Conservation (phyloP, 2,797 vertebrate species). For the Cirrhinus mrigala region DNA sequence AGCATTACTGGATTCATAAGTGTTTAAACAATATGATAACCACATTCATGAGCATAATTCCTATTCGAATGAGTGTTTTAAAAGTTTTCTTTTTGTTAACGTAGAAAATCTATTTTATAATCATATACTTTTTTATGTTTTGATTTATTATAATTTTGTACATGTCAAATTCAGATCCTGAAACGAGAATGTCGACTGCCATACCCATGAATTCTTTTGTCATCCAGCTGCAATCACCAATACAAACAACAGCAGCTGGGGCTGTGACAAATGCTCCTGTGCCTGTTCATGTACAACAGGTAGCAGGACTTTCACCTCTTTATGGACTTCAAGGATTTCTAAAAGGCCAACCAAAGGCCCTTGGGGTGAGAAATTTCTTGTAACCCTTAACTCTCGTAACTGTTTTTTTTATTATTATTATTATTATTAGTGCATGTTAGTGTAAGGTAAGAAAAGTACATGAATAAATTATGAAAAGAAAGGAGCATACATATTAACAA, state of each 20-base stretch:
- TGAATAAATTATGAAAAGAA: too few relatives aligned
- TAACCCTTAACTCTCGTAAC: background rate
- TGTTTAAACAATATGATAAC: background rate
- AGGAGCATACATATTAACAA: too few relatives aligned
- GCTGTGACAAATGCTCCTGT: background rate
- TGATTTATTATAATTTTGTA: background rate
- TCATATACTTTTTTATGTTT: background rate
- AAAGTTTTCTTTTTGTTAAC: too few relatives aligned
- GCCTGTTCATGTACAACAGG: background rate
- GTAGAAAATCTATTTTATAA: background rate
- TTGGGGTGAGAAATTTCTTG: background rate
- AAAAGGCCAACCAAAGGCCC: slow-evolving; percentile 18
- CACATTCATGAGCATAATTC: background rate
- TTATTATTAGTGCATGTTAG: too few relatives aligned
- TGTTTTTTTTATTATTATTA: too few relatives aligned
- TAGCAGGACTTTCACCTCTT: background rate
- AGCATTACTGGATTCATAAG: background rate
- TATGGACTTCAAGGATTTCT: background rate
- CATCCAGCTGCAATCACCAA: too few relatives aligned
- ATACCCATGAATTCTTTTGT: too few relatives aligned
- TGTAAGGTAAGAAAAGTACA: too few relatives aligned
- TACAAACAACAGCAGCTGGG: too few relatives aligned
- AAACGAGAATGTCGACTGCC: background rate
- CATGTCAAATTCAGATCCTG: background rate
- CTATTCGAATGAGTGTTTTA: background rate